phyloP scores from a whole-genome alignment of 2,888 invertebrate species.

The Sicus ferrugineus region DNA sequence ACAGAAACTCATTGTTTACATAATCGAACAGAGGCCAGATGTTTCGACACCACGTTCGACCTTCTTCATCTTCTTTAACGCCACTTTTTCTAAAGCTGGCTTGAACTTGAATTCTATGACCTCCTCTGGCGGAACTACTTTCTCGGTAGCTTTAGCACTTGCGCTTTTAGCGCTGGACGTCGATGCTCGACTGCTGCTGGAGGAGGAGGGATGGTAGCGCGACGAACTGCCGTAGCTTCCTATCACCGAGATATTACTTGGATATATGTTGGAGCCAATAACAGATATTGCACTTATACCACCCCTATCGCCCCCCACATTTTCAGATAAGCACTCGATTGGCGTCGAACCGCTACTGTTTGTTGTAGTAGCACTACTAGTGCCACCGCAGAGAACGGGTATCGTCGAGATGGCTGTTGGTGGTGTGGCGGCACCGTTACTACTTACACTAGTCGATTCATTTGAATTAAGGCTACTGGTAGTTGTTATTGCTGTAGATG shows the following conservation, averaged over 20 bases:
- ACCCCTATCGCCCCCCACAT: slow-evolving; percentile 26
- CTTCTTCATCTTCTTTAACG: slow-evolving; percentile 76
- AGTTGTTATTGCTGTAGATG: slow-evolving; percentile 47
- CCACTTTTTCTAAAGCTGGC: slow-evolving; percentile 71
- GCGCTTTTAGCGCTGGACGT: background rate
- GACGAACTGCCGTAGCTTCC: slow-evolving; percentile 52
- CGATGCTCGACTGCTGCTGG: background rate
- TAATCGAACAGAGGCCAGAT: slow-evolving; percentile 86
- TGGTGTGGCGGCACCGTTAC: slow-evolving; percentile 23
- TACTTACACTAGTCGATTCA: slow-evolving; percentile 45
- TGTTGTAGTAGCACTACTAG: slow-evolving; percentile 48
- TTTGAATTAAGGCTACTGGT: slow-evolving; percentile 38
- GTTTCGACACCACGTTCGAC: slow-evolving; percentile 79
- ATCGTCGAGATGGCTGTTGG: slow-evolving; percentile 60
- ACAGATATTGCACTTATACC: slow-evolving; percentile 39
- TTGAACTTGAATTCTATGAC: slow-evolving; percentile 67
- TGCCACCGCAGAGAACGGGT: slow-evolving; percentile 60
- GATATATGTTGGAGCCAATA: slow-evolving; percentile 41
- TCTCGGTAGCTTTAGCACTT: slow-evolving; percentile 13
- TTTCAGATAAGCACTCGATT: slow-evolving; percentile 31
- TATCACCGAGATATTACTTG: slow-evolving; percentile 60
- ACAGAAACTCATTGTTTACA: slow-evolving; percentile 66
- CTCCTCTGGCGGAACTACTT: slow-evolving; percentile 47
- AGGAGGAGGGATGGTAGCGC: slow-evolving; percentile 25
- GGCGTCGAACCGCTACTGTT: slow-evolving; percentile 34